Conservation (phyloP, 2,888 invertebrate species). For the Lobophora halterata region DNA sequence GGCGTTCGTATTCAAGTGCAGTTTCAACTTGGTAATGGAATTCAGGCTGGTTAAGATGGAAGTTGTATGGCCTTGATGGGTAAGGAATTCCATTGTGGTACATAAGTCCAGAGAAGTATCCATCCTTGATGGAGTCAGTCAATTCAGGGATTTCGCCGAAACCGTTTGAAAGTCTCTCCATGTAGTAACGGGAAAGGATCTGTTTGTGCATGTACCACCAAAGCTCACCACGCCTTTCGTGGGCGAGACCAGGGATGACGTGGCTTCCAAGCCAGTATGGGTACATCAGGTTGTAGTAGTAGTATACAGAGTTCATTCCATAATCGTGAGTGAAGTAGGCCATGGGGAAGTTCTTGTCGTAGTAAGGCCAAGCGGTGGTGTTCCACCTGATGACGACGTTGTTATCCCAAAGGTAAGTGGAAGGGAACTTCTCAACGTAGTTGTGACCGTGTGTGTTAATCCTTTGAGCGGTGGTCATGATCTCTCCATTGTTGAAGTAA, state of each 20-base stretch:
- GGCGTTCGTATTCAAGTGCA: constrained; percentile 76
- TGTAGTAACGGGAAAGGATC: constrained; percentile 85
- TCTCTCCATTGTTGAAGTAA: constrained; percentile 84
- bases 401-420: constrained; percentile 61
- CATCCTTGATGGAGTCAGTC: constrained; percentile 77
- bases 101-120: constrained; percentile 83
- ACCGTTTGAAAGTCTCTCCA: constrained; percentile 87
- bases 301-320: constrained; percentile 84
- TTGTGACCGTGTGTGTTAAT: constrained; percentile 69
- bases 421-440: constrained; percentile 51
- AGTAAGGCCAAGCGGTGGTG: constrained; percentile 79
- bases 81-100: constrained; percentile 84
- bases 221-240: constrained; percentile 84
- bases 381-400: constrained; percentile 82
- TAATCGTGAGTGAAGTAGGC: constrained; percentile 88
- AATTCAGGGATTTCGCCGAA: constrained; percentile 83
- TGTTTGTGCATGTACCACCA: constrained; percentile 82
- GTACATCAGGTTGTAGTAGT: constrained; percentile 81
- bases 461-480: constrained; percentile 84
- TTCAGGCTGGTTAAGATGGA: constrained; percentile 68
- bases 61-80: constrained; percentile 82
- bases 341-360: constrained; percentile 79
- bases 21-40: constrained; percentile 62
- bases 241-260: constrained; percentile 65
- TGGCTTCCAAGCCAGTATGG: constrained; percentile 83